These are phyloP conservation scores for Phrynocephalus vlangalii DNA, from an alignment of 2,797 vertebrate species.

Conservation along the genomic window DNA sequence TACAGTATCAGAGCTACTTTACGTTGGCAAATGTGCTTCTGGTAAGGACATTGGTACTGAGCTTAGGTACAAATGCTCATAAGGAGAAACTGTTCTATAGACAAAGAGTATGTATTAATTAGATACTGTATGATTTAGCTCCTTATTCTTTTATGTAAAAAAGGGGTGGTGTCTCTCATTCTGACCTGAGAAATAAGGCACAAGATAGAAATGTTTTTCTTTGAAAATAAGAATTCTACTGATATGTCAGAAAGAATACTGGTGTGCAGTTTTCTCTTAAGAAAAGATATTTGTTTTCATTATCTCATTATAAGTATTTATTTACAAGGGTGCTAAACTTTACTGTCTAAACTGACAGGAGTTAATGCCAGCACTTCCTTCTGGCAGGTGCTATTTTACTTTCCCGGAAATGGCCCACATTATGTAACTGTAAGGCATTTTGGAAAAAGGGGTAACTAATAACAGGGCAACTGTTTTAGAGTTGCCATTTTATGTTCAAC, in stretches of 20 bases:
- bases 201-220: not conserved
- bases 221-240: slow-evolving; percentile 8
- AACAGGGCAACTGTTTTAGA: not conserved
- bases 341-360: not conserved
- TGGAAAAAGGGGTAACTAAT: not conserved
- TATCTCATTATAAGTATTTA: not conserved
- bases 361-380: not conserved
- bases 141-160: not conserved
- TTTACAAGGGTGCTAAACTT: not conserved
- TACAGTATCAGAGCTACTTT: not conserved
- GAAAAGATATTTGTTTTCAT: not conserved
- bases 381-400: not conserved
- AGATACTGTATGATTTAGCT: not conserved
- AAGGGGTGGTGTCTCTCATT: not conserved
- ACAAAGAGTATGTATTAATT: not conserved
- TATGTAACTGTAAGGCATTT: not conserved
- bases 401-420: not conserved
- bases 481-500: not conserved
- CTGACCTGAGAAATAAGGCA: not conserved
- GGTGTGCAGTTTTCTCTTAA: not conserved
- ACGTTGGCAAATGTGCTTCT: not conserved
- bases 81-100: not conserved
- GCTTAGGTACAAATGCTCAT: not conserved
- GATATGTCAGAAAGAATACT: not conserved
- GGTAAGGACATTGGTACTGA: not conserved